Base-by-base conservation (phyloP, 2,113 vertebrate species). In the Pomatorhinus ruficollis region DNA sequence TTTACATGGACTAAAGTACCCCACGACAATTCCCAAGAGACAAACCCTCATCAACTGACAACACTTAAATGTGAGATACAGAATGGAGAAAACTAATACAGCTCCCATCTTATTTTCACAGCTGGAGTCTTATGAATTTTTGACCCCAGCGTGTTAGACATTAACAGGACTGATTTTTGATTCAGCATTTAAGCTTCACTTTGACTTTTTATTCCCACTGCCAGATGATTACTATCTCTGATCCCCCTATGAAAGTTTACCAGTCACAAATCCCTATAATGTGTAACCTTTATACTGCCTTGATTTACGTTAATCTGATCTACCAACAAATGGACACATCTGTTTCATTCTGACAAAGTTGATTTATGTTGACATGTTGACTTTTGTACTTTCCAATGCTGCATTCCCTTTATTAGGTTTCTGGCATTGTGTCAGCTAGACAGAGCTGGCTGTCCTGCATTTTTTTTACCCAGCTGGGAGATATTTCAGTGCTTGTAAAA, bases 1-100 rank as follows among this genome's bases (percentile, higher is more conserved):
- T 93, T 96, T 95, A 95, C 94, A 94, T 97, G 96, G 89, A 83
- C 92, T 91, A 92, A 96, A 96, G 83, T 91, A 91, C 84, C 52
- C 69, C 74, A 87, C 0, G 20, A 92, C 89, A 77, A 89, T 93
- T 90, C 97, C 95, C 77, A 89, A 92, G 78, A 92, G 96, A 97
- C 93, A 59, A 92, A 94, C 72, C 69, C 92, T 93, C 89, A 95
- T 97, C 94, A 97, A 35, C 92, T 93, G 96, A 96, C 96, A 94
- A 93, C 81, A 90, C 86, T 94, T 92, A 83, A 92, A 49, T 35
- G 76, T 80, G 94, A 95, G 93, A 88, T 66, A 45, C 50, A 53
- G 79, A 95, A 96, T 83, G 42, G 77, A 94, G 91, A 90, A 91
- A 96, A 96, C 80, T 77, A 94, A 96, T 93, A 93, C 88, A 87